Evolutionary conservation across 1,140 invertebrate genomes (phyloP), one percentile per base, ranked within the genome.

Genomic region (Lordiphosa mommai): DNA sequence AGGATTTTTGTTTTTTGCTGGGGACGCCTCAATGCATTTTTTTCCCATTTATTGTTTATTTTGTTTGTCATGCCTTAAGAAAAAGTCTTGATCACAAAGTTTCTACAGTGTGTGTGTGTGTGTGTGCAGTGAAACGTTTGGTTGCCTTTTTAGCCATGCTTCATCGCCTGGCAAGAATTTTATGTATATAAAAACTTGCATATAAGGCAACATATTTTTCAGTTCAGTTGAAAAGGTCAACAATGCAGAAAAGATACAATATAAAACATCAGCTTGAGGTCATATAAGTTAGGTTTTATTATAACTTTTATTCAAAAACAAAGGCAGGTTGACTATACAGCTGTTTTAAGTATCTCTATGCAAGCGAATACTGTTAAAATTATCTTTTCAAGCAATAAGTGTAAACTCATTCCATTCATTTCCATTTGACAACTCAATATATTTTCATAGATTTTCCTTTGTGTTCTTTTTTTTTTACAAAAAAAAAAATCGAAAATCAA

Each of bases 61-160:
- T 23, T 6, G 20, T 23, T 23, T 23, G 20, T 23, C 20, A 23
- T 4, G 20, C 20, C 20, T 4, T 23, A 23, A 23, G 20, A 23
- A 5, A 23, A 23, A 23, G 20, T 23, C 20, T 23, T 5, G 20
- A 23, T 23, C 20, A 23, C 20, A 23, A 23, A 23, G 20, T 23
- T 5, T 23, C 20, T 23, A 23, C 20, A 23, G 6, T 6, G 20
- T 23, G 20, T 23, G 20, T 23, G n/a, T 2, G 3, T 2, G 59
- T 65, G 38, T 80, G 64, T 56, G 61, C 69, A 79, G 50, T 72
- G 68, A 72, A 63, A 64, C 74, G 49, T 51, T 55, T 72, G 29
- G 17, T n/a, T 61, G 61, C 3, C 34, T 60, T 40, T 48, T 43
- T 46, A 41, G 50, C n/a, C 52, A 68, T 37, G 76, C 61, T 71